These are phyloP conservation scores for Deroplatys truncata DNA, from an alignment of 2,888 invertebrate genomes.

Conservation along the genomic window DNA sequence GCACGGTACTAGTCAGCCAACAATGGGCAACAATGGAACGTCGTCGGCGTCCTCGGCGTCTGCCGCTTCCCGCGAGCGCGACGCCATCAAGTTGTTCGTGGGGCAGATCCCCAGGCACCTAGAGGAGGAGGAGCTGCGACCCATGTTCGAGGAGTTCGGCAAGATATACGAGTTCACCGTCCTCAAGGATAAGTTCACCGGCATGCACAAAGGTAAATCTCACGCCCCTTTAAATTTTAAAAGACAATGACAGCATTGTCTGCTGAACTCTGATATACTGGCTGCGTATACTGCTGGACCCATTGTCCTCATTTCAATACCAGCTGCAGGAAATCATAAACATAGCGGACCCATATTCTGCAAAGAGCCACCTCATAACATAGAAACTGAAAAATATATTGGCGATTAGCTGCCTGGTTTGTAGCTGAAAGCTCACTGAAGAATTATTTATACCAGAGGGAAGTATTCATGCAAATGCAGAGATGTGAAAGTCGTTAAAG, in stretches of 20 bases:
- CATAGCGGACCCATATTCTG: no score
- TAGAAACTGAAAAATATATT: no score
- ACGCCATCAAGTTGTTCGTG: slow-evolving; percentile 78
- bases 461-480: no score
- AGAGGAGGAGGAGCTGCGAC: slow-evolving; percentile 80
- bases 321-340: not conserved
- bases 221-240: not conserved
- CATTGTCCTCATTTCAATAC: not conserved
- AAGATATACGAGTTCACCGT: slow-evolving; percentile 93
- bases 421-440: no score
- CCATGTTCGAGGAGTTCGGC: slow-evolving; percentile 89
- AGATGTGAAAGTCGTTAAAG: no score
- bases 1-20: not conserved
- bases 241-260: not conserved
- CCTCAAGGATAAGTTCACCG: slow-evolving; percentile 90
- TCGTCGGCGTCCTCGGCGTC: slow-evolving; percentile 7
- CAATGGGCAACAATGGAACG: slow-evolving; percentile 19
- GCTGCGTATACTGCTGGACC: not conserved
- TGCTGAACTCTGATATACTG: not conserved
- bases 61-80: slow-evolving; percentile 41
- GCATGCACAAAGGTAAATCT: slow-evolving; percentile 85
- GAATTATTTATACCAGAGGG: no score
- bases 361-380: no score
- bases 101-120: slow-evolving; percentile 90
- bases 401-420: no score